These are phyloP conservation scores for Argya squamiceps DNA, from an alignment of 2,797 vertebrate genomes.

Conservation along the genomic window DNA sequence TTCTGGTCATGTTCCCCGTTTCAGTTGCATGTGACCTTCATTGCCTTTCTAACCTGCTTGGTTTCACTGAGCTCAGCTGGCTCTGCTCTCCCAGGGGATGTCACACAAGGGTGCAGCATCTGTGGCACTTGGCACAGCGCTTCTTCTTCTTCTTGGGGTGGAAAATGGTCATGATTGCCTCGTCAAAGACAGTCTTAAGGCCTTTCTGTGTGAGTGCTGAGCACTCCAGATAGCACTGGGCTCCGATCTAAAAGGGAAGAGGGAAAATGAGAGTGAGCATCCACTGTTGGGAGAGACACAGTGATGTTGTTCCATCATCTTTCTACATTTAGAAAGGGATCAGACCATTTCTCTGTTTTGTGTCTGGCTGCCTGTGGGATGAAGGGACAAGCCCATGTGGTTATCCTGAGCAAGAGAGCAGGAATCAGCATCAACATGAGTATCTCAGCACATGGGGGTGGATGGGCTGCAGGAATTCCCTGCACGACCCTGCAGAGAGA, in stretches of 20 bases:
- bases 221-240: conserved; percentile 88
- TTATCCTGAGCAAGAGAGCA: background rate
- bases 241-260: conserved; percentile 80
- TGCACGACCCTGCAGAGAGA: accelerated
- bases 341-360: background rate
- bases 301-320: background rate
- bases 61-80: background rate
- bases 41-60: background rate
- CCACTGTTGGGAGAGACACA: background rate
- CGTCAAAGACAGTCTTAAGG: conserved; percentile 88
- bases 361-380: background rate
- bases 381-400: background rate
- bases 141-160: conserved; percentile 86
- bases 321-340: accelerated
- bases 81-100: background rate
- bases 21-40: background rate
- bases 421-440: background rate
- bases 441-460: background rate
- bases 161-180: conserved; percentile 89
- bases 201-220: conserved; percentile 89
- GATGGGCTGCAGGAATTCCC: background rate
- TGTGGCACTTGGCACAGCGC: conserved; percentile 70
- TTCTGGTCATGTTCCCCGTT: conserved; percentile 50
- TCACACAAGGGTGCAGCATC: conserved; percentile 84
- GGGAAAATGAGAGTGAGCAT: background rate